Base-by-base conservation (phyloP, 2,113 vertebrate species). In the Mustelus asterias region DNA sequence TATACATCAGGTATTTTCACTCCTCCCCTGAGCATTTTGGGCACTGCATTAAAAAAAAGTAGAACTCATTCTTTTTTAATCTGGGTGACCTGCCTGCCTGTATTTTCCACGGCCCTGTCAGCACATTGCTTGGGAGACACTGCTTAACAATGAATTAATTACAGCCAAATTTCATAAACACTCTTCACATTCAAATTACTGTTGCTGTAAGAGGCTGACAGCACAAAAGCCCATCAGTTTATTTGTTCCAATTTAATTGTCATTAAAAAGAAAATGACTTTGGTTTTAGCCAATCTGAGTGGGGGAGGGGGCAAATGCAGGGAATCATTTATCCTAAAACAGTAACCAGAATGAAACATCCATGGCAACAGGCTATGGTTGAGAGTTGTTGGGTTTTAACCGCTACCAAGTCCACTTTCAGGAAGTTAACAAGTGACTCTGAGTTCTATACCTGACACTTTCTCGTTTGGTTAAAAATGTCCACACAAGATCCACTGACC, bases 131-230 rank as follows among this genome's bases (percentile, higher is more conserved):
- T 29, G 88, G 60, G 26, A 92, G 63, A 18, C n/a, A n/a, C 33
- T 58, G 63, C 60, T 93, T 37, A 93, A 93, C 89, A 93, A 92
- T 5, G n/a, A 93, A 93, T n/a, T 93, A 93, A 93, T 93, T 93
- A 93, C 89, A 93, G n/a, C 18, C 14, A n/a, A 93, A 93, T n/a
- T 93, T 65, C 60, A 93, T 41, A 37, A 90, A 90, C 89, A 20
- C 89, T 37, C 54, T 63, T 93, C 37, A 93, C 18, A 67, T 65
- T 65, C 63, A 93, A 93, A 67, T 93, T 18, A 93, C 29, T 65
- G 33, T 65, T 65, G n/a, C 65, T 20, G 7, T 8, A 93, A 41
- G n/a, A 93, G 60, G 60, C 8, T 67, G 89, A 22, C 16, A 93
- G 58, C n/a, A 65, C 16, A 65, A n/a, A 93, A 37, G 33, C 60